These are phyloP conservation scores for Centropus unirufus DNA, from an alignment of 2,113 vertebrate genomes.

Conservation along the genomic window DNA sequence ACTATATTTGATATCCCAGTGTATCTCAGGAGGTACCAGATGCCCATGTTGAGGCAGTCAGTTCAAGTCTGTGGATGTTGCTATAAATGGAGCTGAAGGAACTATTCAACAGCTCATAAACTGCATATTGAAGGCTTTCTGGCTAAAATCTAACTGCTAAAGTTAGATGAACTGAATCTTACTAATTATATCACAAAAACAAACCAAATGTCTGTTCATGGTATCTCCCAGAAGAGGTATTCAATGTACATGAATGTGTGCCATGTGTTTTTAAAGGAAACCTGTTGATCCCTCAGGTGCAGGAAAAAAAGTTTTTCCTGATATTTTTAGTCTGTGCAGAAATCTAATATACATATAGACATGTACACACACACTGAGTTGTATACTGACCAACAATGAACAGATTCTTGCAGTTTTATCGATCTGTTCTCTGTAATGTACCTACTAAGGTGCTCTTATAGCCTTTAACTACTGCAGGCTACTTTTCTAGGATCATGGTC, in stretches of 20 bases:
- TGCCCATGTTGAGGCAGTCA: neutral
- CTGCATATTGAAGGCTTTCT: neutral
- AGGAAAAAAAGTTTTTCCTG: neutral
- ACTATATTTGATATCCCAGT: neutral
- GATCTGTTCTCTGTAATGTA: neutral
- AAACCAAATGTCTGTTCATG: neutral
- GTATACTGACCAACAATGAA: neutral
- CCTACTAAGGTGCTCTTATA: neutral
- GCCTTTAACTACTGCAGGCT: neutral
- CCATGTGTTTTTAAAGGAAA: neutral
- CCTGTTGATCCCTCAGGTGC: neutral
- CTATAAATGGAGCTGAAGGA: neutral
- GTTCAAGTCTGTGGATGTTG: neutral
- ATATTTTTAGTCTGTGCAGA: neutral
- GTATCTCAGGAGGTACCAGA: neutral
- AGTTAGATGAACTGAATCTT: neutral
- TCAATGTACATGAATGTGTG: neutral
- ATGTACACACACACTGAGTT: neutral
- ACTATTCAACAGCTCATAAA: neutral
- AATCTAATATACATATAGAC: neutral
- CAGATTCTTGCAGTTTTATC: neutral
- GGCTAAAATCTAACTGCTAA: neutral
- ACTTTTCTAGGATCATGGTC: neutral
- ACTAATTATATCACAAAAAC: neutral
- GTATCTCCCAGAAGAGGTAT: neutral